phyloP scores from a whole-genome alignment of 2,888 invertebrate genomes.

The Chesias legatella region DNA sequence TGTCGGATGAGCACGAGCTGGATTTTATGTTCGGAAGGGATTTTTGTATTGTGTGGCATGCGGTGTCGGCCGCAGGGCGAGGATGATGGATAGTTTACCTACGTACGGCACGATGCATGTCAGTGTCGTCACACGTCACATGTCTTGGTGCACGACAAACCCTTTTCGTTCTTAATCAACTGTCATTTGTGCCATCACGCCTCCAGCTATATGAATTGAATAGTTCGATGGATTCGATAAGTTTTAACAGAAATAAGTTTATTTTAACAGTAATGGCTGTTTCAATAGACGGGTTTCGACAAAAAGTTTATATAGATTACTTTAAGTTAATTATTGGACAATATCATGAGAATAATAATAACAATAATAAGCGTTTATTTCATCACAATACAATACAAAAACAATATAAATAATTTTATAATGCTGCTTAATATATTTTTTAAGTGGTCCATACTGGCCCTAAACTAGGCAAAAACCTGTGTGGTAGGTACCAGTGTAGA shows the following conservation, averaged over 20 bases:
- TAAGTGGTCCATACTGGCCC: no score
- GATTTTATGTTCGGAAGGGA: slow-evolving; percentile 71
- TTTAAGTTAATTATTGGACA: no score
- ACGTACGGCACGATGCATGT: slow-evolving; percentile 31
- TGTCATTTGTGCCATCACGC: slow-evolving; percentile 34
- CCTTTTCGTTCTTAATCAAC: slow-evolving; percentile 38
- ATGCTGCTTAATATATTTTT: no score
- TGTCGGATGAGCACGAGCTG: slow-evolving; percentile 79
- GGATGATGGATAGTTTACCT: slow-evolving; percentile 46
- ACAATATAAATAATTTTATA: no score
- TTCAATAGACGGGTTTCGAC: slow-evolving; percentile 33
- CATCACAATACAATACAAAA: no score
- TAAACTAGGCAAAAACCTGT: no score
- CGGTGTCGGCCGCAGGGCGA: slow-evolving; percentile 35
- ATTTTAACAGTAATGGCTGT: slow-evolving; percentile 29
- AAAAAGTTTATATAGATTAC: no score
- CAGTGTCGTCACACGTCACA: slow-evolving; percentile 48
- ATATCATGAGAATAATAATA: no score
- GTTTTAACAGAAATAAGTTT: slow-evolving; percentile 7
- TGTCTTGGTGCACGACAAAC: slow-evolving; percentile 43
- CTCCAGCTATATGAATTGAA: slow-evolving; percentile 36
- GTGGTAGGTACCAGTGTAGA: no score
- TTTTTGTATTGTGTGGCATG: slow-evolving; percentile 71
- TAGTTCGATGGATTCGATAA: slow-evolving; percentile 17
- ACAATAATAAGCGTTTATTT: no score